Base-by-base conservation (phyloP, 2,888 invertebrate genomes). In the Hemistola chrysoprasaria region DNA sequence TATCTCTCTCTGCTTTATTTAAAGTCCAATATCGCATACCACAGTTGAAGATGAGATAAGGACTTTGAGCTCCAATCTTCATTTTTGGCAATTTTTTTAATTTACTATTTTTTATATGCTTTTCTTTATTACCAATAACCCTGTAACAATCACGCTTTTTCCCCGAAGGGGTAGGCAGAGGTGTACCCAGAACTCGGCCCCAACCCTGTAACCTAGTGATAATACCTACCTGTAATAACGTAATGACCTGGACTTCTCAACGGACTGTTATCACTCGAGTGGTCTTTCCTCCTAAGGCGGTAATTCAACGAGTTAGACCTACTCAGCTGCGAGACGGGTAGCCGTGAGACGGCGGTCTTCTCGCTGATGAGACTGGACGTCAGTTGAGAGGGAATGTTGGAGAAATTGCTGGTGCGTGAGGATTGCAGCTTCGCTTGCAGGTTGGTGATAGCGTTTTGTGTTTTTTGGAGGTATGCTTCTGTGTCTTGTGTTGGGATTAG, bases 391-490 rank as follows among this genome's bases (percentile, higher is more conserved):
- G 85, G 79, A 52, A 79, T 77, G 65, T 65, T 71, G 31, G 62
- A 56, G 49, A 74, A 68, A 49, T 75, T 78, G 49, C 47, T 76
- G 5, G 72, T 73, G 26, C 74, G 67, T 0, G 84, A 78, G 1
- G 86, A 77, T 29, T 87, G 82, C 7, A 92, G 78, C 47, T 91
- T 90, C 22, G 91, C 91, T 74, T 92, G 92, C 10, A 92, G 78
- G 50, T 91, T 90, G 22, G 91, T 90, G 56, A 92, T 92, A 0
- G 90, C 91, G 55, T 91, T 91, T 60, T 92, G 91, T 0, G 92
- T 92, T 58, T 91, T 91, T 22, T 90, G 79, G 7, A 92, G 75
- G 51, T 91, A 92, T 0, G 90, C 74, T 54, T 91, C 91, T 0
- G 91, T 90, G 46, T 90, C 90, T 66, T 87, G 88, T 0, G 72